Evolutionary conservation across 2,888 invertebrate genomes (phyloP), one percentile per base, ranked within the genome.

Genomic region (Polydrusus pterygomalis): DNA sequence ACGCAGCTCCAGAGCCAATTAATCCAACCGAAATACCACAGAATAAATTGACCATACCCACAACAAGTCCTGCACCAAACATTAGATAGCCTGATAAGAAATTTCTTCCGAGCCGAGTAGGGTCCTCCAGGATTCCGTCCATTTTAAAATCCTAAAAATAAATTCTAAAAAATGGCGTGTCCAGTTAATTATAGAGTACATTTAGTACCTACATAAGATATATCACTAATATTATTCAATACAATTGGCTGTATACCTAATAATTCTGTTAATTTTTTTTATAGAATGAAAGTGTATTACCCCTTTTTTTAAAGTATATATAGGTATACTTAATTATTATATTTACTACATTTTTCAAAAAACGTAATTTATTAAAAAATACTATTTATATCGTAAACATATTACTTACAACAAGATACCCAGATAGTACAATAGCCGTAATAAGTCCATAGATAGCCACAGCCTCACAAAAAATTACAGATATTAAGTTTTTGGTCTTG

Each of bases 391-490:
- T n/a, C n/a, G n/a, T n/a, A n/a, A 6, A 40, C 11, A 6, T 11
- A 6, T 9, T 77, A 25, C 86, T 86, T 82, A 89, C 88, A 79
- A 93, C 93, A 82, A 96, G 88, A 86, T 93, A 91, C 81, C 96
- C 96, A 56, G 96, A 95, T 79, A 99, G 91, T 65, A 99, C 97
- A 86, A 99, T 99, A 67, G 99, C 98, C 84, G 98, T 97, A 86
- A 99, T 99, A 79, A 99, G 91, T 18, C 99, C 99, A 88, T 99
- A 99, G 89, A 99, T 99, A 78, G 99, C 99, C 3, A 99, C 99
- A 81, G 99, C 99, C 89, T 99, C 99, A 87, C 99, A 99, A 90
- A 99, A 99, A 89, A 99, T 99, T 83, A 99, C 97, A 71, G 98
- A 99, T 87, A 99, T 97, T 86, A 99, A 92, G 89, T 99, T 99